Evolutionary conservation across 2,113 vertebrate genomes (phyloP).

Genomic region (Oplegnathus fasciatus): DNA sequence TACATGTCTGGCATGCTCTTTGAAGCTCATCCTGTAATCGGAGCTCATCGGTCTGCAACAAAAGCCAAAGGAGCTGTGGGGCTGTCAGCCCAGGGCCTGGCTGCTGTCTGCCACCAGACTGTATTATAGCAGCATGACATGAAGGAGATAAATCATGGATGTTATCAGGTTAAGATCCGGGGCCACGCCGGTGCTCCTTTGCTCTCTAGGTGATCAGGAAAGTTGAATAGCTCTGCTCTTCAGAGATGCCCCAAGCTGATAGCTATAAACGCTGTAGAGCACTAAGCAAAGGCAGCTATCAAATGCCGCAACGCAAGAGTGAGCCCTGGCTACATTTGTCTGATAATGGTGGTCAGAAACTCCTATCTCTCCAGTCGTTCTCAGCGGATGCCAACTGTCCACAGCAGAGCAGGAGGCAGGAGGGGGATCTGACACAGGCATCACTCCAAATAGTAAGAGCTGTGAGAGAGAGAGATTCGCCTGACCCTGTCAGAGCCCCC

Average conservation of each 20-base stretch:
- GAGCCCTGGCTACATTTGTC: slow-evolving; percentile 60
- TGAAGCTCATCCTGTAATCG: slow-evolving; percentile 54
- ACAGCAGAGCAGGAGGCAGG: slow-evolving; percentile 38
- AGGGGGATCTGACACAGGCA: slow-evolving; percentile 54
- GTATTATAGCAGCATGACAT: slow-evolving; percentile 72
- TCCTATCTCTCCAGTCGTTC: slow-evolving; percentile 41
- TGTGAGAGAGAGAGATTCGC: slow-evolving; percentile 43
- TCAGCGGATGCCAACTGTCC: slow-evolving; percentile 47
- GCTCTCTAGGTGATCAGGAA: slow-evolving; percentile 68
- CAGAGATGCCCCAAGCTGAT: slow-evolving; percentile 68
- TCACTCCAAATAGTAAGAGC: slow-evolving; percentile 49
- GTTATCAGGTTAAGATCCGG: slow-evolving; percentile 74
- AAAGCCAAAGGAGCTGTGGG: slow-evolving; percentile 52
- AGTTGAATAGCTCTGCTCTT: slow-evolving; percentile 57
- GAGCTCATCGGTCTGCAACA: slow-evolving; percentile 57
- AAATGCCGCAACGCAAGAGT: slow-evolving; percentile 55
- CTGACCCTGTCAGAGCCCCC: slow-evolving; percentile 66
- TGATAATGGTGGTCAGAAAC: slow-evolving; percentile 69
- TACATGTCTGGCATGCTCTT: slow-evolving; percentile 51
- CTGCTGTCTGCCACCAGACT: slow-evolving; percentile 50
- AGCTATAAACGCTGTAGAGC: slow-evolving; percentile 42
- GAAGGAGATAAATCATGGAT: slow-evolving; percentile 75
- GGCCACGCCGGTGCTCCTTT: slow-evolving; percentile 36
- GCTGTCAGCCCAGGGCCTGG: slow-evolving; percentile 41
- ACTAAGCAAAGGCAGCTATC: slow-evolving; percentile 42